Base-by-base conservation (phyloP, 2,888 invertebrate genomes). In the Coremacera marginata region DNA sequence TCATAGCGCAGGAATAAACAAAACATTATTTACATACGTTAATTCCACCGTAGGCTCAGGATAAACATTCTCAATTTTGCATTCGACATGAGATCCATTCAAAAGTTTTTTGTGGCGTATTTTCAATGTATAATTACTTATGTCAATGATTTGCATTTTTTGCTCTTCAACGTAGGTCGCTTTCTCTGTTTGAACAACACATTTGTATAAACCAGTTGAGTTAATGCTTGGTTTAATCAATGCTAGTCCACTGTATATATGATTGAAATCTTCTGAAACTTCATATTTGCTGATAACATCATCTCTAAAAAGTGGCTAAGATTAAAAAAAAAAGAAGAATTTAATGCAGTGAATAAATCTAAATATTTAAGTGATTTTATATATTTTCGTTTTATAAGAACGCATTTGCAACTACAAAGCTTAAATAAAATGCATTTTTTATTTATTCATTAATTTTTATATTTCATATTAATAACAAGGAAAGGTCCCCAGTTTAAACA, bases 111-210 rank as follows among this genome's bases (percentile, higher is more conserved):
- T 68, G 7, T 68, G 22, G 9, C 51, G 27, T 44, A 68, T 27
- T 51, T 68, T 16, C 25, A 68, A 25, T 27, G 25, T 68, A 14
- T 49, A 51, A 52, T 68, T 51, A 51, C 68, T 49, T 19, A 68
- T 44, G 27, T 68, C 68, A 49, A 68, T 68, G 25, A 68, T 68
- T 68, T 68, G 68, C 68, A 68, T 51, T 27, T 27, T 22, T 51
- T 68, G 25, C 8, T 68, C 51, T 51, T 68, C 7, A 22, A 27
- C 14, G 44, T 22, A 68, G 14, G 51, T 68, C 2, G 16, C 68
- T 27, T 51, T 49, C 9, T 19, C 49, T 25, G 68, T 51, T 51
- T 68, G 68, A 2, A 68, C 52, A 27, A 49, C 44, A 22, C 68
- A 68, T 68, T 68, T 68, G 25, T 68, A 68, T 25, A 8, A 11